Conservation (phyloP, 2,113 vertebrate species). For the Oostethus manadensis region DNA sequence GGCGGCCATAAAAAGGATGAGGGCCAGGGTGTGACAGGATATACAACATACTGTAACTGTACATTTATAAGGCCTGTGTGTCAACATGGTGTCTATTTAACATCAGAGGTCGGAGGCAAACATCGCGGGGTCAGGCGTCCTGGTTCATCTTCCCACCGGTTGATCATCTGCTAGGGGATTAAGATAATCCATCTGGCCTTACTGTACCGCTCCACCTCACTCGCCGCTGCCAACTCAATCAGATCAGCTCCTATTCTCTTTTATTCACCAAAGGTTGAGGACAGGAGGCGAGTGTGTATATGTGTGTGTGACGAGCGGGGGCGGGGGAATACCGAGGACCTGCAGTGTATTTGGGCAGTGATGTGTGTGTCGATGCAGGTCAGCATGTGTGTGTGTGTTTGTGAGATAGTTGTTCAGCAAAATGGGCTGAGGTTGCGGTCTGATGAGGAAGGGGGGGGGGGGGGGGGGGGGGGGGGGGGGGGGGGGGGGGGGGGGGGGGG, state of each 20-base stretch:
- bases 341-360: constrained; percentile 45
- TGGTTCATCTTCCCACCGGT: constrained; percentile 56
- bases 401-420: constrained; percentile 36
- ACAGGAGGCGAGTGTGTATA: constrained; percentile 41
- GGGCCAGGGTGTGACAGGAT: background rate
- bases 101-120: constrained; percentile 36
- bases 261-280: constrained; percentile 59
- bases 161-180: constrained; percentile 61
- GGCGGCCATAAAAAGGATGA: constrained; percentile 33
- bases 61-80: constrained; percentile 21
- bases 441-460: constrained; percentile 23
- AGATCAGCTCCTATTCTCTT: constrained; percentile 59
- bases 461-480: constrained; percentile 29
- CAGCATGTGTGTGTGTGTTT: constrained; percentile 16
- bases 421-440: constrained; percentile 65
- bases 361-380: constrained; percentile 41
- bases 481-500: constrained; percentile 21
- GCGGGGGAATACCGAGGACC: constrained; percentile 19
- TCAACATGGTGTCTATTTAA: constrained; percentile 16
- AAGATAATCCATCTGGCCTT: constrained; percentile 68
- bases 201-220: constrained; percentile 58
- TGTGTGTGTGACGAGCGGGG: constrained; percentile 38
- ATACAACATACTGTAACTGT: constrained; percentile 9
- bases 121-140: constrained; percentile 43
- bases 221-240: constrained; percentile 60